Conservation (phyloP, 2,888 invertebrate species). For the Brenthis hecate region DNA sequence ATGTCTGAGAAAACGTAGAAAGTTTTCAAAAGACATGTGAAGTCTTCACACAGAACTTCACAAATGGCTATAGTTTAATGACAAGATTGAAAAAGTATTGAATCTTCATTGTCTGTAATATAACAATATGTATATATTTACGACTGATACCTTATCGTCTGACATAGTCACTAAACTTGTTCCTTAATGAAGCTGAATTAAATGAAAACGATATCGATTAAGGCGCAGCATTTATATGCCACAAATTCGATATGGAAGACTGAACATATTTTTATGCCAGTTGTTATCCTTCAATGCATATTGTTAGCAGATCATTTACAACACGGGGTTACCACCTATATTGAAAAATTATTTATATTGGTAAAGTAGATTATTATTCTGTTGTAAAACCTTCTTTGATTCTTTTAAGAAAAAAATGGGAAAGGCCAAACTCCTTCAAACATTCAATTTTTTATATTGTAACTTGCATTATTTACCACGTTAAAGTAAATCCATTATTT, state of each 20-base stretch:
- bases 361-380: neutral
- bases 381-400: no score
- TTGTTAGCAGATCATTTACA: constrained; percentile 42
- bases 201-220: constrained; percentile 57
- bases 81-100: no score
- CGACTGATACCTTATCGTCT: constrained; percentile 59
- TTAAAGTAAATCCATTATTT: no score
- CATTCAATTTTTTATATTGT: no score
- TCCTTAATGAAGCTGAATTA: constrained; percentile 47
- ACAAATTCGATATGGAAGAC: constrained; percentile 63
- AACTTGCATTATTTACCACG: no score
- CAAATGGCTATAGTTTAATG: neutral
- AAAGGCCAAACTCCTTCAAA: no score
- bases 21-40: no score
- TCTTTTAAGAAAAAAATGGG: no score
- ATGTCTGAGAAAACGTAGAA: no score
- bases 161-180: constrained; percentile 54
- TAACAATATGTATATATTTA: neutral
- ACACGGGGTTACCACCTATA: constrained; percentile 19
- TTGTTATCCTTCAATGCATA: constrained; percentile 70
- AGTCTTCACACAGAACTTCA: no score
- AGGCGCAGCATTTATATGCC: constrained; percentile 64
- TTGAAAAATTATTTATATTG: neutral
- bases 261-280: constrained; percentile 64
- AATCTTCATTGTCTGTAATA: no score